Percentiles rank a stretch among this genome's conserved stretches.
Evolutionary conservation across 2,113 vertebrate genomes (phyloP).

Genomic region (Semnornis frantzii): DNA sequence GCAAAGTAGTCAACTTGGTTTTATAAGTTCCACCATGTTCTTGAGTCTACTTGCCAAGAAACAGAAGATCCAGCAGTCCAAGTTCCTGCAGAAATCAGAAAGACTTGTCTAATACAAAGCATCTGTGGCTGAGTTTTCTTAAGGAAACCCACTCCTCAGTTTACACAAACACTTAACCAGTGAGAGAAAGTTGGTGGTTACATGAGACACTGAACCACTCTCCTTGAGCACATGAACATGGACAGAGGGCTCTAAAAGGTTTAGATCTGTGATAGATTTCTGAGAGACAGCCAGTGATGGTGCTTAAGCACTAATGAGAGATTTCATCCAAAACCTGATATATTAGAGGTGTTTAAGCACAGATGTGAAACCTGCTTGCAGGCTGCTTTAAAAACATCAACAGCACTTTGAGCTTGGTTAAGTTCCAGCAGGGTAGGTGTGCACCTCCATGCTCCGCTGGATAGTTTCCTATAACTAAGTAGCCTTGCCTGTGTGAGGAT

Average conservation of each 20-base stretch:
- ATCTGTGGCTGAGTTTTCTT: background rate
- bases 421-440: background rate
- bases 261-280: background rate
- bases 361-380: background rate
- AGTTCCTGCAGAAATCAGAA: background rate
- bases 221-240: background rate
- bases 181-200: background rate
- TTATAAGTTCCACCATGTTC: background rate
- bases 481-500: background rate
- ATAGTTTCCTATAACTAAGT: background rate
- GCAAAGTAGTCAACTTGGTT: background rate
- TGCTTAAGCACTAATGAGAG: background rate
- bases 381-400: background rate
- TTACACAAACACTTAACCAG: background rate
- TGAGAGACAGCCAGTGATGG: background rate
- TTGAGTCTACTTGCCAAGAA: background rate
- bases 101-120: background rate
- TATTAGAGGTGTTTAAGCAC: background rate
- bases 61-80: background rate
- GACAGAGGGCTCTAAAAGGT: background rate
- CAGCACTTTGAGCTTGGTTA: background rate
- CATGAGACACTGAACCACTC: background rate
- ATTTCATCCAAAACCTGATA: background rate
- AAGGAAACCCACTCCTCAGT: background rate
- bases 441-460: background rate